Evolutionary conservation across 2,113 vertebrate genomes (phyloP), one percentile per base, ranked within the genome.

Genomic region (Choloepus hoffmanni): DNA sequence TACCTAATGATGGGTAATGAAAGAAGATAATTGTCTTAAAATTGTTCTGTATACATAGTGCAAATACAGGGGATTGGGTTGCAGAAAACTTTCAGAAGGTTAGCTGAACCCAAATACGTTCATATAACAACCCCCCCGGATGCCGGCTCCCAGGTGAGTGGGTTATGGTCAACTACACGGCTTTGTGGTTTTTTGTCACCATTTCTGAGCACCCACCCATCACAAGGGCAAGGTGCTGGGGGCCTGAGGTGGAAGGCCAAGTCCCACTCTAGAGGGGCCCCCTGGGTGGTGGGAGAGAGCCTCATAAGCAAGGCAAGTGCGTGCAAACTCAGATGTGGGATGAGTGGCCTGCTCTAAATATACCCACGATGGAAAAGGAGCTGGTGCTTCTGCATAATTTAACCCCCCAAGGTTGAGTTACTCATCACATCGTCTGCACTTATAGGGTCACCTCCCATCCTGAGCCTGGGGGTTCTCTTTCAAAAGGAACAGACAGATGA

Each of bases 141-240:
- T 7, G 33, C 7, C 30, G 26, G 18, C n/a, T 26, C n/a, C 30
- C 9, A 30, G n/a, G 50, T 33, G 45, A 9, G 11, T 7, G 9
- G 9, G 30, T 3, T 0, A 0, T 4, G 8, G 7, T 7, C 21
- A 3, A 55, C 8, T 0, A 13, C 11, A 0, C 33, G 0, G 18
- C 55, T 48, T 40, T 21, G 13, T 10, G 5, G 13, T 53, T 23
- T 3, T 1, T 60, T 53, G 67, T 28, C 26, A 5, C 28, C 48
- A 36, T 43, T 18, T 40, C 87, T 65, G 76, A 87, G 63, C 14
- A 30, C 7, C 77, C 19, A 18, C 55, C 19, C 55, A 15, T 7
- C 53, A 23, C n/a, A 6, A 6, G 26, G 18, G 7, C 40, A 12
- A 16, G 62, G 43, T 24, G 3, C 23, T 33, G 62, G 87, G 87